phyloP scores from a whole-genome alignment of 2,888 invertebrate genomes.

The Nemotelus pantherinus region DNA sequence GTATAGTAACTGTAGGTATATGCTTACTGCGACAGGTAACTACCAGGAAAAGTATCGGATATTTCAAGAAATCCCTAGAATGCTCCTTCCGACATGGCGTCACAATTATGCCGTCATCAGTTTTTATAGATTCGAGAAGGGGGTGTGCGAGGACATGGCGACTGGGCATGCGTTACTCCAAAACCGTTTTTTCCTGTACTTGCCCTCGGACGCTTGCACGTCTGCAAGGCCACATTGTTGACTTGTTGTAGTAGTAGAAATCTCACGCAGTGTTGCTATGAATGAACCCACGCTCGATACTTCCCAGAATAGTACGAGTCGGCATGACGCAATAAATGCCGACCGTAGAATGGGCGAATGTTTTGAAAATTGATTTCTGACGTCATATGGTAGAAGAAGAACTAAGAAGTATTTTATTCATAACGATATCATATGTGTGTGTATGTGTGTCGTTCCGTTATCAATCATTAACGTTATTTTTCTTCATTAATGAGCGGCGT shows the following conservation, averaged over 20 bases:
- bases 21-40: background rate
- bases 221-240: constrained; percentile 4
- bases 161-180: constrained; percentile 9
- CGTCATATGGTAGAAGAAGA: constrained; percentile 31
- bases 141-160: constrained; percentile 10
- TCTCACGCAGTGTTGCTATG: constrained; percentile 36
- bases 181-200: constrained; percentile 9
- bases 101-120: constrained; percentile 18
- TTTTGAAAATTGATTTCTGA: constrained; percentile 41
- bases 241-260: constrained; percentile 22
- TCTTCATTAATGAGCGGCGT: constrained; percentile 10
- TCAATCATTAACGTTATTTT: constrained; percentile 24
- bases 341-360: background rate
- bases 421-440: constrained; percentile 4
- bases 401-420: constrained; percentile 24
- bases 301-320: constrained; percentile 49
- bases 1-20: no score
- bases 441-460: constrained; percentile 14
- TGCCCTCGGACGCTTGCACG: background rate
- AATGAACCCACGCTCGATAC: constrained; percentile 42
- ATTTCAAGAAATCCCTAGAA: background rate
- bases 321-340: constrained; percentile 49
- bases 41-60: background rate
- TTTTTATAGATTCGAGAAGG: background rate
- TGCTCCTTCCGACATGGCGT: constrained; percentile 20